Base-by-base conservation (phyloP, 2,888 invertebrate species). In the Perithous albicinctus region DNA sequence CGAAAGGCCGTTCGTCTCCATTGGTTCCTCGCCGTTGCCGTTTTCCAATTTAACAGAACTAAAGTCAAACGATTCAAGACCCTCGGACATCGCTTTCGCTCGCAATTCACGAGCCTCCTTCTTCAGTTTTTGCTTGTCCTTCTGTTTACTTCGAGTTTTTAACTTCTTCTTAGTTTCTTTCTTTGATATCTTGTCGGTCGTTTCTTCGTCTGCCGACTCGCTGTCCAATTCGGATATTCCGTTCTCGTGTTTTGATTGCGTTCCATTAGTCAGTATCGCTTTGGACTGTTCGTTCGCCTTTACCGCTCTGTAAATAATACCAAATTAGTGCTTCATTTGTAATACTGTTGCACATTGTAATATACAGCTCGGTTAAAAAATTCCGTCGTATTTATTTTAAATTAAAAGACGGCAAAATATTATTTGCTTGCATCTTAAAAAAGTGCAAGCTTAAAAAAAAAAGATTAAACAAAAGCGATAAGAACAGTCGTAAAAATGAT, bases 91-190 rank as follows among this genome's bases (percentile, higher is more conserved):
- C 78, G 93, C 92, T 78, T 93, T 89, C 32, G 93, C 88, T 59
- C 94, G 90, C 74, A 93, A 86, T 79, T 92, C 87, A 77, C 93
- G 93, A 18, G 94, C 90, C 87, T 94, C 93, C 85, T 94, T 94
- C 84, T 94, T 94, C 69, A 93, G 86, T 84, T 93, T 93, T 63
- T 93, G 91, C 38, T 91, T 90, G 43, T 93, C 92, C 74, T 90
- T 93, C 46, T 86, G 89, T 80, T 88, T 90, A 69, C 85, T 86
- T 80, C 87, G 90, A 29, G 86, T 87, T 80, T 92, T 93, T 61
- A 88, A 89, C 74, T 90, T 91, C 82, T 91, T 91, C 80, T 91
- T 93, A 41, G 85, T 23, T 67, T 77, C 85, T 74, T 61, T 82
- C 38, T 85, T 74, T 10, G 38, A 12, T 29, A 26, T 82, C 73